Conservation (phyloP, 1,140 invertebrate species). For the Penaeus indicus region DNA sequence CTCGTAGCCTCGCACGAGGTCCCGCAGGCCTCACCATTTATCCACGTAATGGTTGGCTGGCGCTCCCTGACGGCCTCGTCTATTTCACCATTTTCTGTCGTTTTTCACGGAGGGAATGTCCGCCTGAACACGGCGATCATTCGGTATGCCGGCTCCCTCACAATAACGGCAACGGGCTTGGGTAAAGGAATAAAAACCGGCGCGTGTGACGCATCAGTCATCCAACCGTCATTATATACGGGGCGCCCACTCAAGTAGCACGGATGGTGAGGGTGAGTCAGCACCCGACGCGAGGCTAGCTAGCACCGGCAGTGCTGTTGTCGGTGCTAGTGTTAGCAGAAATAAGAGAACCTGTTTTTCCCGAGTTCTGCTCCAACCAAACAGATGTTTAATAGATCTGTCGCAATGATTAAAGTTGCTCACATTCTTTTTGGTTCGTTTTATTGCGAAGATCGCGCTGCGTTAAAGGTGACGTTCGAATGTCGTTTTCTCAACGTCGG, state of each 20-base stretch:
- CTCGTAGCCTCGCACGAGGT: constrained; percentile 58
- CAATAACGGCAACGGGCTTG: no score
- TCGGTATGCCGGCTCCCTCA: no score
- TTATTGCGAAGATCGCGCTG: background rate
- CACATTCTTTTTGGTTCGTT: constrained; percentile 1
- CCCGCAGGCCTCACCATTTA: constrained; percentile 58
- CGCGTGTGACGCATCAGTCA: background rate
- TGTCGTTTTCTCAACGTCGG: background rate
- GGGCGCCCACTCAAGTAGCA: constrained; percentile 35
- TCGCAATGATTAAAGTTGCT: constrained; percentile 55
- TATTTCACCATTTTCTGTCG: constrained; percentile 56
- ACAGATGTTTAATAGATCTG: constrained; percentile 62
- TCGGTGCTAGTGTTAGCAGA: constrained; percentile 55
- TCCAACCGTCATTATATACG: background rate
- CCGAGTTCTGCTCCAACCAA: constrained; percentile 55
- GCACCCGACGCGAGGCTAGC: constrained; percentile 53
- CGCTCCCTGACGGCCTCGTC: constrained; percentile 48
- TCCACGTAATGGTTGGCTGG: constrained; percentile 57
- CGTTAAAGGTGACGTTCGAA: background rate
- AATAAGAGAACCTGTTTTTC: constrained; percentile 60
- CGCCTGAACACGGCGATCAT: no score
- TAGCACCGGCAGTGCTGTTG: constrained; percentile 52
- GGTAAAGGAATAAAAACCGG: constrained; percentile 20
- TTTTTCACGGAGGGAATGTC: constrained; percentile 6
- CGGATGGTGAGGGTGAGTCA: constrained; percentile 56